phyloP scores from a whole-genome alignment of 2,888 invertebrate species.

The Pollenia griseotomentosa region DNA sequence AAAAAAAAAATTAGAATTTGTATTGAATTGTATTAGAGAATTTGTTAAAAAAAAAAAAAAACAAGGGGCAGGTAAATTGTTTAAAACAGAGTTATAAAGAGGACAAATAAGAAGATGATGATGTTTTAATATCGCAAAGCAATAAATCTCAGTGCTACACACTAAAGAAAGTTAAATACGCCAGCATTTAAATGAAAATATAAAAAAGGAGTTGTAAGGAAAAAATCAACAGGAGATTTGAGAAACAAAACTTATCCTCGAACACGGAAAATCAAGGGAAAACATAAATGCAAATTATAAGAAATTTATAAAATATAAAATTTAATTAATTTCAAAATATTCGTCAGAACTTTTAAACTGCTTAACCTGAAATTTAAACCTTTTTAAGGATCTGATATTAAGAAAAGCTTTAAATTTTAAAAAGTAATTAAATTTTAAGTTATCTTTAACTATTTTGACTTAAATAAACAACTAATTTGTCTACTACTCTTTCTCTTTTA shows the following conservation, averaged over 20 bases:
- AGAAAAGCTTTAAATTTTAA: too few relatives aligned
- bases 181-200: conserved; percentile 39
- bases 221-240: conserved; percentile 6
- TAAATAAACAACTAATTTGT: too few relatives aligned
- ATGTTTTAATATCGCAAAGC: conserved; percentile 50
- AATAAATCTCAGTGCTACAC: conserved; percentile 61
- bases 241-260: not conserved
- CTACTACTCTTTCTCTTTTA: too few relatives aligned
- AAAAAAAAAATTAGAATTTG: conserved; percentile 8
- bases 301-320: too few relatives aligned
- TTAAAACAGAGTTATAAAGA: not conserved
- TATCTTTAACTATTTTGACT: too few relatives aligned
- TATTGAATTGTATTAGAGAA: conserved; percentile 37
- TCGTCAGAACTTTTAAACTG: too few relatives aligned
- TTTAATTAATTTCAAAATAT: too few relatives aligned
- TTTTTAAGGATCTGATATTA: too few relatives aligned
- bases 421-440: too few relatives aligned
- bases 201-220: not conserved
- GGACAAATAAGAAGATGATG: conserved; percentile 41
- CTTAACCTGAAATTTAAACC: too few relatives aligned
- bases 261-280: not conserved
- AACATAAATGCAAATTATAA: not conserved
- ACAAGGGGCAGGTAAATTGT: not conserved
- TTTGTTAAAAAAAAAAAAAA: conserved; percentile 3
- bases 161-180: conserved; percentile 18